Percentiles rank a stretch among this genome's conserved stretches.
Evolutionary conservation across 2,797 vertebrate genomes (phyloP).

Genomic region (Rhinogobio ventralis): DNA sequence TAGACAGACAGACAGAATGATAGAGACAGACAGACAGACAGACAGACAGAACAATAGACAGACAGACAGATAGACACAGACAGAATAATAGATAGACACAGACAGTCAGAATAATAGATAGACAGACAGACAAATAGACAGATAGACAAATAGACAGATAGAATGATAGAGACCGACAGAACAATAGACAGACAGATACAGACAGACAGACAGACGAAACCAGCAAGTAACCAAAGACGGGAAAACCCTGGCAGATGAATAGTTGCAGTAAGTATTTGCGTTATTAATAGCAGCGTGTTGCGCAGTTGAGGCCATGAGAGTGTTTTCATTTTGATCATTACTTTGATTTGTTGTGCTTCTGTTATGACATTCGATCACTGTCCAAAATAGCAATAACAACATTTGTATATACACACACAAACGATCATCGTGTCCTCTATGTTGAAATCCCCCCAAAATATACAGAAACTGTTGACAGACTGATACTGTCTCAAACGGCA

Average conservation of each 20-base stretch:
- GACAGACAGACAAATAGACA: too few relatives aligned
- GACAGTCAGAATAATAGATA: background rate
- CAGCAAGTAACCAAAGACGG: slow-evolving; percentile 65
- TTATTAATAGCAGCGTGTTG: slow-evolving; percentile 73
- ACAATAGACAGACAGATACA: too few relatives aligned
- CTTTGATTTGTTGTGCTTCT: slow-evolving; percentile 46
- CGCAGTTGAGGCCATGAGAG: slow-evolving; percentile 55
- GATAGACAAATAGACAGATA: too few relatives aligned
- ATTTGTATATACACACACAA: background rate
- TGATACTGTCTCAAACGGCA: background rate
- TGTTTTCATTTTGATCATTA: slow-evolving; percentile 56
- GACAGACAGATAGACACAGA: too few relatives aligned
- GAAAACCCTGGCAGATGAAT: slow-evolving; percentile 71
- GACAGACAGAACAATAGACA: too few relatives aligned
- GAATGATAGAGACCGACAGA: too few relatives aligned
- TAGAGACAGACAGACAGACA: too few relatives aligned
- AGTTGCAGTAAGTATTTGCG: slow-evolving; percentile 50
- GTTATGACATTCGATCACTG: background rate
- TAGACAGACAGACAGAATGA: too few relatives aligned
- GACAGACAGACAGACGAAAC: slow-evolving; percentile 48
- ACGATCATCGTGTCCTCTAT: background rate
- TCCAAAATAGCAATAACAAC: slow-evolving; percentile 8
- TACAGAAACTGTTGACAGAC: background rate
- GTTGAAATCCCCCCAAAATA: background rate
- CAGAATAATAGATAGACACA: background rate